Percentiles rank a stretch among this genome's conserved stretches.
Evolutionary conservation across 2,113 vertebrate genomes (phyloP).

Genomic region (Ibidorhyncha struthersii): DNA sequence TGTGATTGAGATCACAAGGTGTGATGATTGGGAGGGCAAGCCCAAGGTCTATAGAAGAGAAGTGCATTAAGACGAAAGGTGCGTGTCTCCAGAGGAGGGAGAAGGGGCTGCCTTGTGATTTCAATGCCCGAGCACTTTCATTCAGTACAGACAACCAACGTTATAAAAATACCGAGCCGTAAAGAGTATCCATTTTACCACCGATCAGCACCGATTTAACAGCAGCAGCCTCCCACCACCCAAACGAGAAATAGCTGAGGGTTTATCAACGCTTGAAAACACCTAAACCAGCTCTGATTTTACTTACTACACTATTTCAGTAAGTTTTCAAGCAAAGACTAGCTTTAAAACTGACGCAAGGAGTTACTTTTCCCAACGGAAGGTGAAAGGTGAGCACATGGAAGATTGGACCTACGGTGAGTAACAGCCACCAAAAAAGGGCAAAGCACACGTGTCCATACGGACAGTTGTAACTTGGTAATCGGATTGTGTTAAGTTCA

Average conservation of each 20-base stretch:
- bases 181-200: not conserved
- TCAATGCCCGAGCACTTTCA: not conserved
- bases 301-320: not conserved
- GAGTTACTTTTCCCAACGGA: not conserved
- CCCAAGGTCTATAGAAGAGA: not conserved
- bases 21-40: not conserved
- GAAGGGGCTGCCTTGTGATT: not conserved
- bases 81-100: not conserved
- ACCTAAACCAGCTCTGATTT: not conserved
- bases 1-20: not conserved
- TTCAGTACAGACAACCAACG: not conserved
- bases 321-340: not conserved
- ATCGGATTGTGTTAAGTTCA: not conserved
- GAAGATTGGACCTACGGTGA: not conserved
- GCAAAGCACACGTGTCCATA: rapidly evolving
- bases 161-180: not conserved
- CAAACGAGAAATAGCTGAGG: not conserved
- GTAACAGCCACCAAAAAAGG: not conserved
- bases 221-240: not conserved
- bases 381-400: not conserved
- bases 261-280: not conserved
- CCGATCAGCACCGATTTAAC: not conserved
- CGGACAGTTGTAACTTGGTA: not conserved
- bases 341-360: not conserved
- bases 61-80: not conserved